Base-by-base conservation (phyloP, 2,888 invertebrate genomes). In the Nipponacmea schrenckii region DNA sequence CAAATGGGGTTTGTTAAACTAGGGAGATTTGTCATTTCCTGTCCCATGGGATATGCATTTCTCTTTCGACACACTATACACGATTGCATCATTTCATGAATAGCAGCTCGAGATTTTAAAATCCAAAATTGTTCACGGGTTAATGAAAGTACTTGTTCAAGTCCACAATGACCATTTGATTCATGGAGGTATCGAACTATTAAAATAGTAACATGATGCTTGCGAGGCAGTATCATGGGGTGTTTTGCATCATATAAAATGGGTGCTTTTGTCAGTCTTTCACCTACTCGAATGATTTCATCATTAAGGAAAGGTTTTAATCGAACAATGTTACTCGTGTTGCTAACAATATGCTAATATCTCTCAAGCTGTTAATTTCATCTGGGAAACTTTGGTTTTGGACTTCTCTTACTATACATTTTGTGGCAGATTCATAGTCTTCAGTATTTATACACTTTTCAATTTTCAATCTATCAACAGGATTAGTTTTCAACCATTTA, bases 361-460 rank as follows among this genome's bases (percentile, higher is more conserved):
- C n/a, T n/a, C n/a, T 48, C 48, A 48, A 48, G n/a, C 48, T 48
- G 14, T 14, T 48, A 2, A 48, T 17, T 48, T 48, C 48, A 48
- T 48, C n/a, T 48, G 48, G 48, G n/a, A 48, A 48, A 48, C n/a
- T 48, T 48, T n/a, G 48, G n/a, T 17, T 48, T 50, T 50, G 50
- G 15, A 50, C 50, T 17, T 50, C 15, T 17, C 17, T 8, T 8
- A 50, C 15, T 8, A 50, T 17, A 17, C 17, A 14, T 8, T 14
- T 17, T 5, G 15, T 17, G 15, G 50, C 50, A 3, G 50, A 50
- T 17, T 17, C 17, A 50, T 17, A 17, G 8, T 50, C 50, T 17
- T 50, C 17, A 8, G 17, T 17, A 14, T 12, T 50, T 14, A 50
- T 50, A 8, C 50, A 15, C 15, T 50, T 50, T 50, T 48, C 48